Evolutionary conservation across 2,113 vertebrate species (phyloP), one percentile per base, ranked within the genome.

Genomic region (Eptesicus fuscus): DNA sequence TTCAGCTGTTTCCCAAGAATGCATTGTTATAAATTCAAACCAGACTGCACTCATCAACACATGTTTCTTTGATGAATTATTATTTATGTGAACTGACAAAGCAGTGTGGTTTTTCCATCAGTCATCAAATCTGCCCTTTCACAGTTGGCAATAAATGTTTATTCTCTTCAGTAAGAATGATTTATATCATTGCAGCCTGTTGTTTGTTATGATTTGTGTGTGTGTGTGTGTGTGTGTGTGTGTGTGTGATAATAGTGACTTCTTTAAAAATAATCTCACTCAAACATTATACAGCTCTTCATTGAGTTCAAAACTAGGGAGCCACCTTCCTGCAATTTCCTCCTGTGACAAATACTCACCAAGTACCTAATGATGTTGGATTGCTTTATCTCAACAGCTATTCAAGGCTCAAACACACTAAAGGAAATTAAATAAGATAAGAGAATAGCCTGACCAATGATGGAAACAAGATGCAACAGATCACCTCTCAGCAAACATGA

Each of bases 61-160:
- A 90, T 35, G 82, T 96, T 97, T 97, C 95, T 98, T 96, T 97
- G 90, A 98, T 97, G 83, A 98, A 97, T 98, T 97, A 95, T 97
- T 98, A 95, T 98, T 98, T 97, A 80, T 80, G 47, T 93, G 97
- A 98, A 93, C 91, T 95, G 96, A 96, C 95, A 97, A 97, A 97
- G 83, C 42, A 90, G 40, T 95, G n/a, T 87, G 65, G 92, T 97
- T 97, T 95, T 98, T 96, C 89, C 96, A 9, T 53, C 90, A 93
- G 65, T 95, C 28, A 3, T 77, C 14, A n/a, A 97, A 97, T 96
- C 80, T 85, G 86, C 76, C 5, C 28, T 96, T 97, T 96, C 97
- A 93, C 90, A 83, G 40, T 90, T 88, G 70, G 91, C 95, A 96
- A 91, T 95, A 95, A 95, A 90, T 96, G 70, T 95, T 95, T 88